A percentile compares a stretch with the other conserved stretches of the same genome.
phyloP scores from a whole-genome alignment of 2,113 vertebrate species.

The Nothobranchius kuhntae region DNA sequence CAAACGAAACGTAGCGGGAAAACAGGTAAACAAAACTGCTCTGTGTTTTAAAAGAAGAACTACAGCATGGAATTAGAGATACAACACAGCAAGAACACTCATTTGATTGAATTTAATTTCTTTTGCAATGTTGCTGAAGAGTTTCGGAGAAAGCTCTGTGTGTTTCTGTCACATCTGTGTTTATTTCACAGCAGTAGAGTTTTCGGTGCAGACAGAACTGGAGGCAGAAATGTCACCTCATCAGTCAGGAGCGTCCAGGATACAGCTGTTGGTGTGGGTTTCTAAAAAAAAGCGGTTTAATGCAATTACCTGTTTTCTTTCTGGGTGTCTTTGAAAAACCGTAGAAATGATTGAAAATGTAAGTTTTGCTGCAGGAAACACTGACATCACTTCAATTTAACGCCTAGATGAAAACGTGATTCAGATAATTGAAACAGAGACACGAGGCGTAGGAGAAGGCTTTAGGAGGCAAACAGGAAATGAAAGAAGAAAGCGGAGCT shows the following conservation, averaged over 20 bases:
- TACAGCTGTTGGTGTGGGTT: neutral
- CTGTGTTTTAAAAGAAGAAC: too few relatives aligned
- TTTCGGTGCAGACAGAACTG: too few relatives aligned
- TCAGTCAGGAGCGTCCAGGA: neutral
- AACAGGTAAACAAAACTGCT: too few relatives aligned
- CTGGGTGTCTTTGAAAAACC: neutral
- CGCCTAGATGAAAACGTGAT: slow-evolving; percentile 14
- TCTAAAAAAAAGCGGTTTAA: neutral
- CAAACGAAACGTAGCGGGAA: too few relatives aligned
- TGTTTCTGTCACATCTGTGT: too few relatives aligned
- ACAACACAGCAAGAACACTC: too few relatives aligned
- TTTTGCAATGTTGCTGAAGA: too few relatives aligned
- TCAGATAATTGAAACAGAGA: slow-evolving; percentile 4
- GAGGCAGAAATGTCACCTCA: too few relatives aligned
- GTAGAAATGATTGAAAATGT: slow-evolving; percentile 5
- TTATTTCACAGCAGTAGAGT: too few relatives aligned
- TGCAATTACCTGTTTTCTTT: neutral
- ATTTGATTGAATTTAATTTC: too few relatives aligned
- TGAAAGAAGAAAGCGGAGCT: neutral
- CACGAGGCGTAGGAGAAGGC: slow-evolving; percentile 1
- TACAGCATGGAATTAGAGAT: too few relatives aligned
- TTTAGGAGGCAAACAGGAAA: neutral
- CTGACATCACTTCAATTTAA: slow-evolving; percentile 26
- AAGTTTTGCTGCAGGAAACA: slow-evolving; percentile 12
- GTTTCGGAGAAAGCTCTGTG: too few relatives aligned